Conservation (phyloP, 2,888 invertebrate species). For the Gnatocerus cornutus region DNA sequence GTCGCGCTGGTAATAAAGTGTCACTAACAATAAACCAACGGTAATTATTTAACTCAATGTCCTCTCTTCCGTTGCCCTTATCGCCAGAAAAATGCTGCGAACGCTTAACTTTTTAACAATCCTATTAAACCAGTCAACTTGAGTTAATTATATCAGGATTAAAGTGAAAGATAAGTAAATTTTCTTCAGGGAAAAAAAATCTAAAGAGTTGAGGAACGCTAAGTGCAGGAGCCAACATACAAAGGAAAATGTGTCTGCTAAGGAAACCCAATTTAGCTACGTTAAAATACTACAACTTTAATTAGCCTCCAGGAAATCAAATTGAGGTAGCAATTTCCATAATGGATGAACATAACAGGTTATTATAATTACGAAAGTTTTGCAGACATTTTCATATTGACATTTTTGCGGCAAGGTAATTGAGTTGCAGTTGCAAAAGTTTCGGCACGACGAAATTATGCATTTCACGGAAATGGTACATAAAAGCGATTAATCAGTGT, state of each 20-base stretch:
- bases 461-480: slow-evolving; percentile 13
- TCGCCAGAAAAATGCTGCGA: slow-evolving; percentile 11
- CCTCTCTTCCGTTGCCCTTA: slow-evolving; percentile 6
- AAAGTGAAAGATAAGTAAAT: slow-evolving; percentile 32
- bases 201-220: background rate
- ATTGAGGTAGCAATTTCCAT: slow-evolving; percentile 40
- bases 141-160: slow-evolving; percentile 32
- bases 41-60: slow-evolving; percentile 22
- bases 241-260: slow-evolving; percentile 26
- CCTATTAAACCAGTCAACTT: slow-evolving; percentile 25
- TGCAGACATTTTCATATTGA: slow-evolving; percentile 24
- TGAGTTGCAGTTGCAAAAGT: slow-evolving; percentile 16
- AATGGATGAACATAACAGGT: slow-evolving; percentile 32
- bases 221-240: slow-evolving; percentile 3
- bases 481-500: slow-evolving; percentile 38
- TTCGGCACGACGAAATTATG: slow-evolving; percentile 27
- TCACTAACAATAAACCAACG: slow-evolving; percentile 28
- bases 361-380: slow-evolving; percentile 36
- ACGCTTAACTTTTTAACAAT: slow-evolving; percentile 37
- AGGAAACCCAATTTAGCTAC: slow-evolving; percentile 7
- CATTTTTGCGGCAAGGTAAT: slow-evolving; percentile 29
- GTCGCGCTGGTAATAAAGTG: slow-evolving; percentile 23
- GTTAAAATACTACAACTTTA: slow-evolving; percentile 33
- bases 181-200: slow-evolving; percentile 9
- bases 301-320: slow-evolving; percentile 33